Evolutionary conservation across 2,113 vertebrate genomes (phyloP).

Genomic region (Herpetotheres cachinnans): DNA sequence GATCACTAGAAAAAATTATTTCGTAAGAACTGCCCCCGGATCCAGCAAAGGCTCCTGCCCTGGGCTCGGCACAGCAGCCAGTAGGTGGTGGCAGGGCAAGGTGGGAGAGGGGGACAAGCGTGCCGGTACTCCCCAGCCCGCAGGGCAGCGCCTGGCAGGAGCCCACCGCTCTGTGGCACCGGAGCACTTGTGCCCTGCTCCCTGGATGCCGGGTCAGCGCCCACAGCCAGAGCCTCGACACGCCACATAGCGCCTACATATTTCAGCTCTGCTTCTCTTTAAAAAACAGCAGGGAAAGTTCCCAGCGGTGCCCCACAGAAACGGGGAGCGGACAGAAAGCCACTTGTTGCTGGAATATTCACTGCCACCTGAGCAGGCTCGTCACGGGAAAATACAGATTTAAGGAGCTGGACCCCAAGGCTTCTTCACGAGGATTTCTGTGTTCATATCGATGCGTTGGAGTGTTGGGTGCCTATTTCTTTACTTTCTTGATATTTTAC

Average conservation of each 20-base stretch:
- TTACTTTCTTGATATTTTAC: background rate
- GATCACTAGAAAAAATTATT: background rate
- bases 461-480: background rate
- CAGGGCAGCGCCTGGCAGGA: no score
- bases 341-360: background rate
- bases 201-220: background rate
- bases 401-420: background rate
- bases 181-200: background rate
- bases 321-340: background rate
- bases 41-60: background rate
- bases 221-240: background rate
- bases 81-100: background rate
- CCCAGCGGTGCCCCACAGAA: background rate
- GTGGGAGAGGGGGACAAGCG: background rate
- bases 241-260: no score
- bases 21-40: no score
- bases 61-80: background rate
- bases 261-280: background rate
- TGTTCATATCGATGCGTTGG: background rate
- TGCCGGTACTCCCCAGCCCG: background rate
- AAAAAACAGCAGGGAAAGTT: background rate
- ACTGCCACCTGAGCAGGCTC: background rate
- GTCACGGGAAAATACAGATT: accelerated
- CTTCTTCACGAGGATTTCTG: background rate
- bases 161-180: background rate